These are phyloP conservation scores for Alethe diademata DNA, from an alignment of 2,113 vertebrate genomes.

Conservation along the genomic window DNA sequence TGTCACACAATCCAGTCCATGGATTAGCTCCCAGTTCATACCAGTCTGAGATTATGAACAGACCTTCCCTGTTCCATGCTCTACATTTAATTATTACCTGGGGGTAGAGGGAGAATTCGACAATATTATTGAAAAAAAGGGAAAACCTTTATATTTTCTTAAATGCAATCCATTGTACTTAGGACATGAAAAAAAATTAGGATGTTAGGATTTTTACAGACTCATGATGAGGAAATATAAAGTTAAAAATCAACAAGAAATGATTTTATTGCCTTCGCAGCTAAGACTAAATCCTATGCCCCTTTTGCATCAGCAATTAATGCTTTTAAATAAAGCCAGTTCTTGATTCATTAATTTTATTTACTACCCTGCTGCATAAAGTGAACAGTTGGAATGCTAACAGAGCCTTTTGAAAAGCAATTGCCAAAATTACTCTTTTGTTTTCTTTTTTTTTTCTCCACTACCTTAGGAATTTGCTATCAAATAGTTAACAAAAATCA, in stretches of 20 bases:
- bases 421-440: not conserved
- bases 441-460: not conserved
- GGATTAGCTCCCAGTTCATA: not conserved
- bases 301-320: not conserved
- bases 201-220: not conserved
- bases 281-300: not conserved
- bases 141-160: not conserved
- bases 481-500: not conserved
- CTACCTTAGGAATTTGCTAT: not conserved
- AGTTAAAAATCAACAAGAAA: not conserved
- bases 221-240: not conserved
- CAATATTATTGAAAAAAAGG: not conserved
- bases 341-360: not conserved
- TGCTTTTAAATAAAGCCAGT: not conserved
- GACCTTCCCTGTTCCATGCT: not conserved
- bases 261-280: not conserved
- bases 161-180: not conserved
- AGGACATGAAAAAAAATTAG: not conserved
- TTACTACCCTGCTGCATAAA: not conserved
- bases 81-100: not conserved
- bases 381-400: not conserved
- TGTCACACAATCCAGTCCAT: not conserved
- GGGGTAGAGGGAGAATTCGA: not conserved
- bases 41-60: not conserved
- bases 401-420: not conserved